phyloP scores from a whole-genome alignment of 2,888 invertebrate genomes.

The Macrophya alboannulata region DNA sequence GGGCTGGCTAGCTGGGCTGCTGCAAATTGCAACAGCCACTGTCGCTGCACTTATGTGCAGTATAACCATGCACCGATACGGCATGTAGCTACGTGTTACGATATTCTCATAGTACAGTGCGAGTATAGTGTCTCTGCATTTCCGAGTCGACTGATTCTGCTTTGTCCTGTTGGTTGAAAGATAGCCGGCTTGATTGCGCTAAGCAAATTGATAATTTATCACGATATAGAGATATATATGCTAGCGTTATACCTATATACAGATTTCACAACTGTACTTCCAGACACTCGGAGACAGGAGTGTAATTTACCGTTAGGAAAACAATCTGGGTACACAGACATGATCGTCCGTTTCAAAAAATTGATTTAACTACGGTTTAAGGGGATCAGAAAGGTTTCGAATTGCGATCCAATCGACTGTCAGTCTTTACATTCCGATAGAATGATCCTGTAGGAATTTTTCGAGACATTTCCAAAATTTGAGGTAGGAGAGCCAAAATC shows the following conservation, averaged over 20 bases:
- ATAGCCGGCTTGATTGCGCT: conserved; percentile 49
- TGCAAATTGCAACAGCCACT: conserved; percentile 44
- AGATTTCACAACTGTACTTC: conserved; percentile 9
- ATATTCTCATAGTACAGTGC: background rate
- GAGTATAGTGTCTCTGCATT: background rate
- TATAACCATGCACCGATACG: background rate
- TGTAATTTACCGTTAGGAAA: conserved; percentile 1
- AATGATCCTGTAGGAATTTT: too few relatives aligned
- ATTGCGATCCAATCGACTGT: too few relatives aligned
- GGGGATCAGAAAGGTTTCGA: background rate
- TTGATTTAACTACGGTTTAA: too few relatives aligned
- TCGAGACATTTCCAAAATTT: background rate
- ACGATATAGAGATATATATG: background rate
- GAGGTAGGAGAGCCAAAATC: background rate
- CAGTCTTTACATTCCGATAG: too few relatives aligned
- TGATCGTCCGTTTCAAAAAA: background rate
- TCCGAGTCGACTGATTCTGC: conserved; percentile 22
- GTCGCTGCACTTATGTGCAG: background rate
- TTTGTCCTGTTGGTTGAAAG: conserved; percentile 43
- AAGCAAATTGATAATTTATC: conserved; percentile 55
- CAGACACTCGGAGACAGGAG: background rate
- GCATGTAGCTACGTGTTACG: too few relatives aligned
- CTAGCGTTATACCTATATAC: background rate
- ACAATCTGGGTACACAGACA: background rate
- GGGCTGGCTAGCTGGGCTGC: background rate